Conservation (phyloP, 1,140 invertebrate species). For the Drosophila watanabei region DNA sequence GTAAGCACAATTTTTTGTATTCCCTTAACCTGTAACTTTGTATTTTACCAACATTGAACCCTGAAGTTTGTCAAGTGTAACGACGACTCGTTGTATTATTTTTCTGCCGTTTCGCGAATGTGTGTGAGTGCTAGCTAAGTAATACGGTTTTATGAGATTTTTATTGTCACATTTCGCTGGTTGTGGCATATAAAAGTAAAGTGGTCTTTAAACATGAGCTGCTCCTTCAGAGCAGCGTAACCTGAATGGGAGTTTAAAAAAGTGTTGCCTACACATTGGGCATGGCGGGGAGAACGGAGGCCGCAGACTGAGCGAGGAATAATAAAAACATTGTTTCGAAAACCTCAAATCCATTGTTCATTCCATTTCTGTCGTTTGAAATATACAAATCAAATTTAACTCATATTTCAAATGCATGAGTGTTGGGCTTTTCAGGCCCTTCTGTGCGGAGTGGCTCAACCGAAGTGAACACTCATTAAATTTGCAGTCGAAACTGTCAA, state of each 20-base stretch:
- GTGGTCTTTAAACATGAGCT: conserved; percentile 47
- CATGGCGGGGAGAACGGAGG: background rate
- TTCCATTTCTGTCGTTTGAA: conserved; percentile 31
- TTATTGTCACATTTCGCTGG: conserved; percentile 80
- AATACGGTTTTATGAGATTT: conserved; percentile 81
- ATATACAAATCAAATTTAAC: conserved; percentile 49
- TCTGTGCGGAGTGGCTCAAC: conserved; percentile 35
- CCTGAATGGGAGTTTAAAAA: conserved; percentile 32
- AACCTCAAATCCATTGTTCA: conserved; percentile 32
- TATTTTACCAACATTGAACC: no score
- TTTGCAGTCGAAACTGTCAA: conserved; percentile 54
- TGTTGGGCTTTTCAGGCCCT: conserved; percentile 13
- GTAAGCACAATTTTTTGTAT: background rate
- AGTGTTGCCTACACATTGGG: conserved; percentile 36
- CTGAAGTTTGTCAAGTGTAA: conserved; percentile 2
- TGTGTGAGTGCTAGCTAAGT: conserved; percentile 51
- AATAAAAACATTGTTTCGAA: conserved; percentile 31
- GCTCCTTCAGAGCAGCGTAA: conserved; percentile 9
- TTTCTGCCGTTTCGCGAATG: conserved; percentile 8
- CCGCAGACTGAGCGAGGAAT: background rate
- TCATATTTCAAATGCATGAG: conserved; percentile 44
- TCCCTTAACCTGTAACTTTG: background rate
- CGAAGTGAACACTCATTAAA: conserved; percentile 53
- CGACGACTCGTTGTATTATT: background rate
- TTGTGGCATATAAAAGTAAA: conserved; percentile 68